Conservation (phyloP, 2,888 invertebrate species). For the Leptura quadrifasciata region DNA sequence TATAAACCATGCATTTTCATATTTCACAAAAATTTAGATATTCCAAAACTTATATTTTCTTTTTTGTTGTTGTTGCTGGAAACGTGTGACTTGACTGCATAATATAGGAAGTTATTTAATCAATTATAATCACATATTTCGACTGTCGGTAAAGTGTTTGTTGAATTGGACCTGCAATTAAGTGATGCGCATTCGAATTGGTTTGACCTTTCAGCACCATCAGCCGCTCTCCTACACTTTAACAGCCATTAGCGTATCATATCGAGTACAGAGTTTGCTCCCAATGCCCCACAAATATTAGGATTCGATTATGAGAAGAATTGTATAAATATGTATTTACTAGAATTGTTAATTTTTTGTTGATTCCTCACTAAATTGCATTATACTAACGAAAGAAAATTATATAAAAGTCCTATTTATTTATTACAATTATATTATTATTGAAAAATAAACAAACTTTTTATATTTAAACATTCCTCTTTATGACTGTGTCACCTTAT, state of each 20-base stretch:
- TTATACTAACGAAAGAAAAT: too few relatives aligned
- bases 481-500: too few relatives aligned
- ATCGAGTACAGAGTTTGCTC: not conserved
- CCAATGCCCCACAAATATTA: not conserved
- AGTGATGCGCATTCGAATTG: slow-evolving; percentile 7
- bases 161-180: slow-evolving; percentile 4
- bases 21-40: too few relatives aligned
- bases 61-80: too few relatives aligned
- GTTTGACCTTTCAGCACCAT: slow-evolving; percentile 3
- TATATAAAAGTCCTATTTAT: too few relatives aligned
- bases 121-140: not conserved
- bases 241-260: not conserved
- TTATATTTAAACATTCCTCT: too few relatives aligned
- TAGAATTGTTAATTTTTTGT: too few relatives aligned
- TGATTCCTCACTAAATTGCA: too few relatives aligned
- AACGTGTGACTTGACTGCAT: not conserved
- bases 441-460: too few relatives aligned
- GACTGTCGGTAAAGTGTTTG: slow-evolving; percentile 3
- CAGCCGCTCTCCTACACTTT: slow-evolving; percentile 1
- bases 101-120: not conserved
- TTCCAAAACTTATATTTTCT: too few relatives aligned
- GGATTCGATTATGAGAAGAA: not conserved
- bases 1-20: too few relatives aligned
- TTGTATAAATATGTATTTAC: not conserved
- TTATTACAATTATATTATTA: too few relatives aligned